Conservation (phyloP, 2,888 invertebrate species). For the Drosophila mayaguana region DNA sequence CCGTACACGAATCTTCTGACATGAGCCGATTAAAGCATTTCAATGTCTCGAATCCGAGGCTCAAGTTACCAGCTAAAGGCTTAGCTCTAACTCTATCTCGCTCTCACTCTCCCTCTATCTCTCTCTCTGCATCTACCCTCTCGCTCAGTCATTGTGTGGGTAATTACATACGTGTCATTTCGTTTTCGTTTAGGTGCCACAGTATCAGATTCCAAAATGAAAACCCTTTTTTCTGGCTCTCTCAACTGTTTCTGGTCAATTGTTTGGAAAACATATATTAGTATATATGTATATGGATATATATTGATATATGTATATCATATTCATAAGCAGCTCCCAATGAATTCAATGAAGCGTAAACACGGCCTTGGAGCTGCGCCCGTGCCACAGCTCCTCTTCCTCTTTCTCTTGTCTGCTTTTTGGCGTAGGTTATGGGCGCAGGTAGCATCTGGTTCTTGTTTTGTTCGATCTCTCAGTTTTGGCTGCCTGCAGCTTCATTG, state of each 20-base stretch:
- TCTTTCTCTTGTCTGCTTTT: background rate
- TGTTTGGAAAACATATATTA: conserved; percentile 83
- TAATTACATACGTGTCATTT: conserved; percentile 84
- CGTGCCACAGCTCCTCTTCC: conserved; percentile 61
- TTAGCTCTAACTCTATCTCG: conserved; percentile 13
- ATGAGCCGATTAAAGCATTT: conserved; percentile 85
- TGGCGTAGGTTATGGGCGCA: conserved; percentile 7
- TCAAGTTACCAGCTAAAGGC: conserved; percentile 74
- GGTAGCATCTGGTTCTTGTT: background rate
- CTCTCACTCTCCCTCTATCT: background rate
- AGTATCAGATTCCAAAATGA: conserved; percentile 78
- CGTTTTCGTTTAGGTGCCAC: conserved; percentile 83
- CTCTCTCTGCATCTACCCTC: background rate
- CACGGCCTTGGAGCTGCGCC: conserved; percentile 67
- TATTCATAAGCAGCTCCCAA: conserved; percentile 42
- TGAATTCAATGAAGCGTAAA: conserved; percentile 54
- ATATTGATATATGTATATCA: conserved; percentile 19
- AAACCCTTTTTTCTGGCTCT: conserved; percentile 56
- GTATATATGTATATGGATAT: background rate
- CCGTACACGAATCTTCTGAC: conserved; percentile 75
- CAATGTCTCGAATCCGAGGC: conserved; percentile 70
- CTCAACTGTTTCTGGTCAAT: conserved; percentile 81
- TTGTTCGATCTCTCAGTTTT: background rate
- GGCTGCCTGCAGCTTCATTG: conserved; percentile 31
- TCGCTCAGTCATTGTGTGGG: conserved; percentile 43